These are phyloP conservation scores for Holocentrus rufus DNA, from an alignment of 2,797 vertebrate species.

Conservation along the genomic window DNA sequence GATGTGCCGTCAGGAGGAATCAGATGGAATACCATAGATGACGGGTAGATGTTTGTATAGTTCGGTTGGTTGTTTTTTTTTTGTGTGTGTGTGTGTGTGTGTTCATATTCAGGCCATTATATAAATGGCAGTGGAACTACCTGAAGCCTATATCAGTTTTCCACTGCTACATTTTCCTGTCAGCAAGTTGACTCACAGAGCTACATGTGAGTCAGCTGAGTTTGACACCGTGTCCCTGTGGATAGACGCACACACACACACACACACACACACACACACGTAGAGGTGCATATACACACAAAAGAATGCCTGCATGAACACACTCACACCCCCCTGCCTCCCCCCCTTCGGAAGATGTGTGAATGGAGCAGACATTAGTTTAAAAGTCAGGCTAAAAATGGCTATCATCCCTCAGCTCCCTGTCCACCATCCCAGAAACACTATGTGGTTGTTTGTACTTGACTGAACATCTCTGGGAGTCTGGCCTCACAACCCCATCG, in stretches of 20 bases:
- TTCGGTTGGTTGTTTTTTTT: not conserved
- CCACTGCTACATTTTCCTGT: slow-evolving; percentile 58
- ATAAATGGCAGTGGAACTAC: slow-evolving; percentile 55
- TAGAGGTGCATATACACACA: slow-evolving; percentile 26
- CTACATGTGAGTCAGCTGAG: slow-evolving; percentile 66
- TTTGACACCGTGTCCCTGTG: slow-evolving; percentile 57
- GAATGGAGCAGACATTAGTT: slow-evolving; percentile 53
- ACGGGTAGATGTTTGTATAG: not conserved
- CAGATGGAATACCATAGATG: slow-evolving; percentile 10
- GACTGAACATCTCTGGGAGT: slow-evolving; percentile 51
- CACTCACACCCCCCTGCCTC: slow-evolving; percentile 2
- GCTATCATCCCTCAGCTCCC: slow-evolving; percentile 14
- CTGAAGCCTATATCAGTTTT: slow-evolving; percentile 46
- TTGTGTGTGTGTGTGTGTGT: slow-evolving; percentile 20
- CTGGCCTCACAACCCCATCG: slow-evolving; percentile 46
- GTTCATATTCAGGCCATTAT: slow-evolving; percentile 28
- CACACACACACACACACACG: slow-evolving; percentile 35
- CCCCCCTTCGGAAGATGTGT: slow-evolving; percentile 34
- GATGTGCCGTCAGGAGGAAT: slow-evolving; percentile 21
- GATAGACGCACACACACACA: slow-evolving; percentile 42
- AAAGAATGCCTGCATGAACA: not conserved
- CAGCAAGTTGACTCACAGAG: slow-evolving; percentile 65
- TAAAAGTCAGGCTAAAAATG: slow-evolving; percentile 65
- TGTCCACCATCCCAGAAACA: slow-evolving; percentile 25
- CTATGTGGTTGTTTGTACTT: slow-evolving; percentile 38